A percentile compares a stretch with the other conserved stretches of the same genome.
phyloP scores from a whole-genome alignment of 2,888 invertebrate genomes.

The Dynastes maya region DNA sequence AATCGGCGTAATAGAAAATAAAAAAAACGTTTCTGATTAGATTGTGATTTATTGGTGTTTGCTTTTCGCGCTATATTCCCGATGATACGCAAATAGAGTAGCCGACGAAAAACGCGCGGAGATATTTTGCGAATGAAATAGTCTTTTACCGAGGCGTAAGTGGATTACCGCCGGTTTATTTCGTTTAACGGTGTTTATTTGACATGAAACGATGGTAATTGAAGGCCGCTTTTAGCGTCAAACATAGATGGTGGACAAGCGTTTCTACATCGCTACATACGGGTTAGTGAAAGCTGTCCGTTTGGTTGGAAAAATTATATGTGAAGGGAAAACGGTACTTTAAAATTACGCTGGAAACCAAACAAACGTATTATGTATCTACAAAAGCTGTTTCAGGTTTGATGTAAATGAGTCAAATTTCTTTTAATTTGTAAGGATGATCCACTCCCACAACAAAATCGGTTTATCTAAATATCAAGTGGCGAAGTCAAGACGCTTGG shows the following conservation, averaged over 20 bases:
- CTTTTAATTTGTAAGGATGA: too few species aligned
- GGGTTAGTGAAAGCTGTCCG: too few species aligned
- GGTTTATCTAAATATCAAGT: too few species aligned
- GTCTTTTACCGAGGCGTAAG: conserved; percentile 34
- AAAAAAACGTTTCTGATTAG: conserved; percentile 10
- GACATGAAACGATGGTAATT: conserved; percentile 14
- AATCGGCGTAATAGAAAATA: conserved; percentile 31
- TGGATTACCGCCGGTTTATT: conserved; percentile 35
- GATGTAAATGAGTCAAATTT: too few species aligned
- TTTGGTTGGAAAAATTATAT: too few species aligned
- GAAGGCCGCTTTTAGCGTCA: background rate
- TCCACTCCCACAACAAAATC: too few species aligned
- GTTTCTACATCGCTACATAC: background rate
- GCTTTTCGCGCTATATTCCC: conserved; percentile 13
- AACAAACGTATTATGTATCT: too few species aligned
- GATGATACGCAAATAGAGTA: conserved; percentile 6
- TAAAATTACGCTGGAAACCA: too few species aligned
- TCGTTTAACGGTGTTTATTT: conserved; percentile 24
- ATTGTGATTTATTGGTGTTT: conserved; percentile 16
- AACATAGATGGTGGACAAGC: background rate
- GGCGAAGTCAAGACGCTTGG: too few species aligned
- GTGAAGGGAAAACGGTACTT: too few species aligned
- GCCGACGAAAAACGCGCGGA: conserved; percentile 4
- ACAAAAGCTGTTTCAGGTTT: too few species aligned
- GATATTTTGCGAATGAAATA: conserved; percentile 31